These are phyloP conservation scores for Craseonycteris thonglongyai DNA, from an alignment of 2,113 vertebrate species.

Conservation along the genomic window DNA sequence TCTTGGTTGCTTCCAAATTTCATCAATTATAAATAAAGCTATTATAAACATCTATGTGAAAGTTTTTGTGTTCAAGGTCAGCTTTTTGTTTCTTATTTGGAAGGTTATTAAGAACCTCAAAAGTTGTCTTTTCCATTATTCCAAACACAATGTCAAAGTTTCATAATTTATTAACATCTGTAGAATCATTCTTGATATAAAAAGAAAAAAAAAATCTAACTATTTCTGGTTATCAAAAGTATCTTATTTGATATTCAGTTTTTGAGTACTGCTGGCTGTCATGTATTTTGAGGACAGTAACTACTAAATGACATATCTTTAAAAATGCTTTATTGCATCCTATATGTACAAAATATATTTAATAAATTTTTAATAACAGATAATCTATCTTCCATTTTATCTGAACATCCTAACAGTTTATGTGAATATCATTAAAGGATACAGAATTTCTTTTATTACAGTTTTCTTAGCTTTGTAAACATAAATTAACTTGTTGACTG, in stretches of 20 bases:
- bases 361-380: not conserved
- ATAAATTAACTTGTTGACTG: not conserved
- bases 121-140: slow-evolving; percentile 2
- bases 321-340: not conserved
- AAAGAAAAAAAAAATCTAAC: not conserved
- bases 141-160: not conserved
- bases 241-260: not conserved
- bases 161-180: not conserved
- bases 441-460: not conserved
- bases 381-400: not conserved
- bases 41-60: not conserved
- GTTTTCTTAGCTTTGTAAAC: not conserved
- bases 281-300: not conserved
- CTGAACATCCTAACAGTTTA: not conserved
- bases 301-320: not conserved
- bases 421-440: not conserved
- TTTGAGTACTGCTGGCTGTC: not conserved
- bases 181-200: not conserved
- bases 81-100: not conserved
- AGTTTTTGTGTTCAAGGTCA: not conserved
- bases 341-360: slow-evolving; percentile 10
- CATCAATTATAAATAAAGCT: not conserved
- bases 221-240: not conserved
- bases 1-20: not conserved
- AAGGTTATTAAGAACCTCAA: not conserved